phyloP scores from a whole-genome alignment of 2,888 invertebrate genomes.

The Pristionchus exspectatus region DNA sequence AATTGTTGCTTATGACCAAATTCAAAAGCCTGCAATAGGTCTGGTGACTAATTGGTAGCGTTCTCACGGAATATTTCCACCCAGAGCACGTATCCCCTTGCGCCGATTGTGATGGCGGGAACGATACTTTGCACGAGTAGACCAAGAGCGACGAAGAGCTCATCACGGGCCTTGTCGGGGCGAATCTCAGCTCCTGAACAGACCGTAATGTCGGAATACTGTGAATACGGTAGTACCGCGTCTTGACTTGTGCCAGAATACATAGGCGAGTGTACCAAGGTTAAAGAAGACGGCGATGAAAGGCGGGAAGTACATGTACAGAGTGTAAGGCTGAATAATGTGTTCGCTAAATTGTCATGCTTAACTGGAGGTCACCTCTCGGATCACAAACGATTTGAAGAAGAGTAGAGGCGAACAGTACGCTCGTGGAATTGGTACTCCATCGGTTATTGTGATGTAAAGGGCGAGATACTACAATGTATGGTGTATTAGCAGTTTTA shows the following conservation, averaged over 20 bases:
- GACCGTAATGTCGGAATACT: too few relatives aligned
- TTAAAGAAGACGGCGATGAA: background rate
- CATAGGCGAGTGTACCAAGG: background rate
- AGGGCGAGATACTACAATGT: background rate
- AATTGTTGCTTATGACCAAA: background rate
- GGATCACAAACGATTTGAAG: background rate
- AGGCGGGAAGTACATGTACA: constrained; percentile 38
- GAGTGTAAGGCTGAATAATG: background rate
- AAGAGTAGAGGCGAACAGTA: constrained; percentile 21
- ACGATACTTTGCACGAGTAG: constrained; percentile 16
- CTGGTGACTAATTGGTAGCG: too few relatives aligned
- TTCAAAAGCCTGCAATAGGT: background rate
- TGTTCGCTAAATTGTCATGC: background rate
- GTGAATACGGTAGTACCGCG: background rate
- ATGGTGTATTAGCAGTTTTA: background rate
- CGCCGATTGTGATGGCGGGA: constrained; percentile 9
- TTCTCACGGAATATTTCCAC: background rate
- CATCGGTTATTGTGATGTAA: background rate
- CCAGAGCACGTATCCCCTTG: background rate
- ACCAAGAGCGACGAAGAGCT: background rate
- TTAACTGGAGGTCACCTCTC: background rate
- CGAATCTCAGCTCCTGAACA: background rate
- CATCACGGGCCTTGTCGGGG: background rate
- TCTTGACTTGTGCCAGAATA: background rate
- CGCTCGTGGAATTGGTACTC: background rate